These are phyloP conservation scores for Drosophila hydei DNA, from an alignment of 1,140 invertebrate genomes.

Conservation along the genomic window DNA sequence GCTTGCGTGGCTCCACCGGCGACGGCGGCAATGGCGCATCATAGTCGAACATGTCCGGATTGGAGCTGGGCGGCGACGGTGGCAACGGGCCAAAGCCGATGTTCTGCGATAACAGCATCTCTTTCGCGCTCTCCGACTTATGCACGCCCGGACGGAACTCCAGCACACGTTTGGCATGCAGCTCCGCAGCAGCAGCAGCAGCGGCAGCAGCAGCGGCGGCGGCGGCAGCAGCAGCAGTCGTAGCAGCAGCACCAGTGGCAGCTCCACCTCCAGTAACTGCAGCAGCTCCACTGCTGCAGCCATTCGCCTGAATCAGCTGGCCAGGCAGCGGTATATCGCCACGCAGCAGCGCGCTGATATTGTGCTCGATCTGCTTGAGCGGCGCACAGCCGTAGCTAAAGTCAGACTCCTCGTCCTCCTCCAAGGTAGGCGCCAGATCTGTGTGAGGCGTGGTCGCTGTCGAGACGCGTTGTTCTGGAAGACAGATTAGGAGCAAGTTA, in stretches of 20 bases:
- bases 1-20: constrained; percentile 84
- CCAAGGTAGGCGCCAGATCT: constrained; percentile 85
- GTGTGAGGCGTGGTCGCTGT: constrained; percentile 82
- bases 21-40: constrained; percentile 91
- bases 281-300: too few species aligned
- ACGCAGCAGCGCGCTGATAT: constrained; percentile 86
- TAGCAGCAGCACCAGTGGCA: too few species aligned
- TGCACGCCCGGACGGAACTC: constrained; percentile 86
- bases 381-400: constrained; percentile 77
- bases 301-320: constrained; percentile 42
- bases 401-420: constrained; percentile 87
- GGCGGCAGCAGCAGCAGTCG: constrained; percentile 4
- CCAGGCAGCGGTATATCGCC: constrained; percentile 84
- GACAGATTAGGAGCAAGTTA: not conserved
- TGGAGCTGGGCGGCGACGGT: constrained; percentile 78
- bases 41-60: constrained; percentile 80
- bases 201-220: constrained; percentile 23
- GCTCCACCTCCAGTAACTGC: too few species aligned
- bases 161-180: constrained; percentile 73
- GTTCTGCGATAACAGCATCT: constrained; percentile 86
- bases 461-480: constrained; percentile 62
- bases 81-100: constrained; percentile 81
- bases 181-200: constrained; percentile 51
- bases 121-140: constrained; percentile 88
- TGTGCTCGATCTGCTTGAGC: constrained; percentile 87